These are phyloP conservation scores for Neoascia interrupta DNA, from an alignment of 2,888 invertebrate genomes.

Conservation along the genomic window DNA sequence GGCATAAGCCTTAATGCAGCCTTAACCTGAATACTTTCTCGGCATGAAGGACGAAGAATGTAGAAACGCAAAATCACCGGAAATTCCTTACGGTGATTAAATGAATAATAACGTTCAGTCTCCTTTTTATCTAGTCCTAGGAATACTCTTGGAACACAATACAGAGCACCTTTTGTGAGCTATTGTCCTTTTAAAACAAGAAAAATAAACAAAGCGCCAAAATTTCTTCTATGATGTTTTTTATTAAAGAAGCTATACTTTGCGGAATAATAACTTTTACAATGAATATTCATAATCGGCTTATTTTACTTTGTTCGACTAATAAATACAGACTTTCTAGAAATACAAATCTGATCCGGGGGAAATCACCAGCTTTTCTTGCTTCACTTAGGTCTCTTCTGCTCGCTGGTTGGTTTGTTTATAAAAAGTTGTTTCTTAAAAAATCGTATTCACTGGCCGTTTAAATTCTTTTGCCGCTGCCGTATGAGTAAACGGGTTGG, in stretches of 20 bases:
- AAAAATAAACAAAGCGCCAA: not conserved
- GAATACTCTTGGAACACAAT: no score
- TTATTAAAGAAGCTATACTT: slow-evolving; percentile 56
- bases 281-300: slow-evolving; percentile 47
- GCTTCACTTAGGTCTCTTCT: slow-evolving; percentile 3
- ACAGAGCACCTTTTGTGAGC: no score
- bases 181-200: no score
- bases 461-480: slow-evolving; percentile 62
- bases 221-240: slow-evolving; percentile 54
- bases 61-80: no score
- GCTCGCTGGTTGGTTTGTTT: not conserved
- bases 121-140: no score
- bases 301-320: slow-evolving; percentile 47
- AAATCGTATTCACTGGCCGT: slow-evolving; percentile 4
- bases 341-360: slow-evolving; percentile 25
- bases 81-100: no score
- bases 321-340: slow-evolving; percentile 33
- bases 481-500: slow-evolving; percentile 77
- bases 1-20: no score
- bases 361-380: slow-evolving; percentile 28
- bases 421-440: slow-evolving; percentile 29
- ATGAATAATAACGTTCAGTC: no score
- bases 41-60: no score
- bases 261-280: slow-evolving; percentile 54
- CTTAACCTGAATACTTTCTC: no score